Conservation (phyloP, 2,797 vertebrate genomes). For the Acipenser ruthenus region DNA sequence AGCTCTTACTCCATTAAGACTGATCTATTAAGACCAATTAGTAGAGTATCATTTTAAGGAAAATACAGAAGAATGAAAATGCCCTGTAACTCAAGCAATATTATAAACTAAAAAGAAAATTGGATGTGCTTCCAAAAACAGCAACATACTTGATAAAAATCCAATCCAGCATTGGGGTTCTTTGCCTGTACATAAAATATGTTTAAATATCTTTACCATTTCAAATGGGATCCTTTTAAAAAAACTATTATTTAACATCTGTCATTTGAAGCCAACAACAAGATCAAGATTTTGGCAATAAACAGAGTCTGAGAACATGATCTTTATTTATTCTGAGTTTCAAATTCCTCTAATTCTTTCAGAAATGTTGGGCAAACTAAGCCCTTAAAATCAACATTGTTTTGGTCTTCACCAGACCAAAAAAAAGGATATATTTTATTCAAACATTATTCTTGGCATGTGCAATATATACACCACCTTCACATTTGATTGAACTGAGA, state of each 20-base stretch:
- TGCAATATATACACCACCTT: background rate
- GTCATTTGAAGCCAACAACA: constrained; percentile 48
- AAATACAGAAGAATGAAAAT: too few species aligned
- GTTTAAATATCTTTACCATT: background rate
- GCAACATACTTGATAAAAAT: constrained; percentile 32
- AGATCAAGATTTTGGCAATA: constrained; percentile 59
- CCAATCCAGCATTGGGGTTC: constrained; percentile 18
- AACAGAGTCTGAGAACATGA: constrained; percentile 59
- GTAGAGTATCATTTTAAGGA: too few species aligned
- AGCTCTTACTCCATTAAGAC: too few species aligned
- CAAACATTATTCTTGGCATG: background rate
- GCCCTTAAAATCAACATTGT: constrained; percentile 36
- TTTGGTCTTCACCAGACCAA: constrained; percentile 31
- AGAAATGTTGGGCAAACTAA: constrained; percentile 26
- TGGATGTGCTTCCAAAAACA: constrained; percentile 30
- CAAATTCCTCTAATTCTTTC: constrained; percentile 58
- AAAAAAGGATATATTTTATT: constrained; percentile 21
- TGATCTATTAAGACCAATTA: too few species aligned
- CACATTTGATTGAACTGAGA: background rate
- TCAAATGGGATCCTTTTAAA: constrained; percentile 15
- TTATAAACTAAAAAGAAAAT: constrained; percentile 37
- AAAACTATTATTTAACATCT: constrained; percentile 30
- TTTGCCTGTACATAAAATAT: background rate
- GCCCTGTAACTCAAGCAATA: constrained; percentile 18
- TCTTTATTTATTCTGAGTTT: constrained; percentile 61